Percentiles rank a stretch among this genome's conserved stretches.
These are phyloP conservation scores for Ardeotis arabs DNA, from an alignment of 2,113 vertebrate species.

Conservation along the genomic window DNA sequence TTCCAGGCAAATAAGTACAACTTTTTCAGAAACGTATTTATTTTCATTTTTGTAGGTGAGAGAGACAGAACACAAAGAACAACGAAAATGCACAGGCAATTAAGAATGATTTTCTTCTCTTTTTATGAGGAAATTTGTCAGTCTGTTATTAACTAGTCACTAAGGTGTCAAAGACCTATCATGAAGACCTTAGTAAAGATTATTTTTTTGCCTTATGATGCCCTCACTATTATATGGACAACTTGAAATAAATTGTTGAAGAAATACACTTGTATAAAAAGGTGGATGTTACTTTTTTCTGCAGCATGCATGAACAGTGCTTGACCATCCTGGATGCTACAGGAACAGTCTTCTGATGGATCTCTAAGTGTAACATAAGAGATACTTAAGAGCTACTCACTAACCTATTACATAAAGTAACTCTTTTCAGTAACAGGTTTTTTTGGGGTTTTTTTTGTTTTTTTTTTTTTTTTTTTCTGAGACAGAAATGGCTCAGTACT, in stretches of 20 bases:
- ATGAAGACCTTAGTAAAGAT: not conserved
- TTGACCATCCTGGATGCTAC: not conserved
- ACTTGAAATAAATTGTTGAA: not conserved
- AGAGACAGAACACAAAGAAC: not conserved
- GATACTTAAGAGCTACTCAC: not conserved
- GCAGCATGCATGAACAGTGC: not conserved
- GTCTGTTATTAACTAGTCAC: not conserved
- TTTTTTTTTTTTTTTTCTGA: not conserved
- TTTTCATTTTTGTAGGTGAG: not conserved
- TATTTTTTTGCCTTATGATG: not conserved
- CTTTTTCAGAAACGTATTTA: not conserved
- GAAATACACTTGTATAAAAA: not conserved
- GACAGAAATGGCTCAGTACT: not conserved
- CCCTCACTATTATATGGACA: not conserved
- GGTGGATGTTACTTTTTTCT: not conserved
- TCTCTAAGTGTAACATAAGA: not conserved
- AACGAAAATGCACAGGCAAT: not conserved
- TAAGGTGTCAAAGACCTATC: not conserved
- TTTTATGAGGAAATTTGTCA: not conserved
- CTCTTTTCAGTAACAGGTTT: not conserved
- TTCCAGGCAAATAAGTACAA: not conserved
- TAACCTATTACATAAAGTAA: not conserved
- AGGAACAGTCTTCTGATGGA: not conserved
- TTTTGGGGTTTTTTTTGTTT: no score
- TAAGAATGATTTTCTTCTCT: not conserved